Evolutionary conservation across 2,113 vertebrate species (phyloP), one percentile per base, ranked within the genome.

Genomic region (Phalacrocorax aristotelis): DNA sequence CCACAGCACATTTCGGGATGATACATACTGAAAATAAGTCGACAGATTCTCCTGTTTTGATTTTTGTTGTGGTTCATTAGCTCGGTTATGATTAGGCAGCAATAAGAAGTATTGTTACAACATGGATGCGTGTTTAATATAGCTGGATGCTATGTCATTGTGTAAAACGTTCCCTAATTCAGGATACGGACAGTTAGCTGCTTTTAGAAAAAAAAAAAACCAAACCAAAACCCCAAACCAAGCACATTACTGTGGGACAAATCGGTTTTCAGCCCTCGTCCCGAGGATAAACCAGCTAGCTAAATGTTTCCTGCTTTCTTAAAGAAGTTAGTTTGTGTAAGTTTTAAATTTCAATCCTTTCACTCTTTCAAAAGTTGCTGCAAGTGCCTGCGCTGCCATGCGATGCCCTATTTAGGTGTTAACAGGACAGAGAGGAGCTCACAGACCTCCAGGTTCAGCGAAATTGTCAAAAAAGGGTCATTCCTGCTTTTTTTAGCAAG

Each of bases 1-100:
- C 97, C 93, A 96, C 96, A 83, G 91, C 93, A 94, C 97, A 90
- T 97, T 83, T 97, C 82, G 52, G 79, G 94, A 97, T 97, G 97
- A 97, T 89, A 78, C 93, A 98, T 97, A 97, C 42, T 97, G 98
- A 98, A 97, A 98, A 98, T 94, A 97, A 97, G 78, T 86, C 51
- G 87, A 95, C 91, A 97, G 75, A 90, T 93, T 95, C 87, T 96
- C 62, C 76, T 96, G 90, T 96, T 96, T 91, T 95, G 95, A 87
- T 94, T 92, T 93, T 94, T 87, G 88, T 86, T 96, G 75, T 95
- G 94, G 94, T 97, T 98, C 96, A 95, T 94, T 90, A 95, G 89
- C 76, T 95, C 84, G 15, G 62, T 60, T 81, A 93, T 32, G 79
- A 97, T 84, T 95, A 97, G 89, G 77, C 78, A 92, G 87, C 77